Conservation (phyloP, 1,140 invertebrate species). For the Drosophila ananassae region DNA sequence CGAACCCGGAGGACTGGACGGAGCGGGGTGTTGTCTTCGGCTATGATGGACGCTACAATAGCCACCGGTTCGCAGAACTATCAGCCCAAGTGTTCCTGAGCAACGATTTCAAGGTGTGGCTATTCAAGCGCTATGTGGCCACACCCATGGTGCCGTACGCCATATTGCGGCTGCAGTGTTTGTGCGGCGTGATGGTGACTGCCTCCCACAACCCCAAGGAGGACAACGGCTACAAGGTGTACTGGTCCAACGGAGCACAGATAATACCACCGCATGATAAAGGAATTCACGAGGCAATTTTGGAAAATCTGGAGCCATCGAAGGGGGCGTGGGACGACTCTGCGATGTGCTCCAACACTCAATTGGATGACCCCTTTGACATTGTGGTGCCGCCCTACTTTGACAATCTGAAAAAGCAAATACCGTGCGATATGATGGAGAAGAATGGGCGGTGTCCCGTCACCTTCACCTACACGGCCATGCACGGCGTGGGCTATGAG, state of each 20-base stretch:
- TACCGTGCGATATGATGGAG: slow-evolving; percentile 35
- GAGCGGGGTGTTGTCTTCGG: slow-evolving; percentile 94
- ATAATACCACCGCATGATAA: slow-evolving; percentile 97
- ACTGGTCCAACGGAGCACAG: slow-evolving; percentile 98
- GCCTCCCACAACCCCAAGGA: slow-evolving; percentile 99
- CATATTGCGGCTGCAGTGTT: slow-evolving; percentile 88
- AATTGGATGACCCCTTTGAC: slow-evolving; percentile 53
- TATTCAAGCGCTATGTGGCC: slow-evolving; percentile 93
- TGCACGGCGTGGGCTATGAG: slow-evolving; percentile 98
- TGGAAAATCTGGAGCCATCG: slow-evolving; percentile 88
- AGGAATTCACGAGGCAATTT: slow-evolving; percentile 92
- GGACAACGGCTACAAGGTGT: slow-evolving; percentile 99
- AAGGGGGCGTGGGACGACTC: slow-evolving; percentile 63
- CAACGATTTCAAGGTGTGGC: slow-evolving; percentile 91
- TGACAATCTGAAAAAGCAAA: slow-evolving; percentile 11
- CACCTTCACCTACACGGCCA: slow-evolving; percentile 91
- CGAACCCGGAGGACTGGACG: slow-evolving; percentile 83
- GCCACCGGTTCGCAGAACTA: slow-evolving; percentile 96
- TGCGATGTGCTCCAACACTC: slow-evolving; percentile 15
- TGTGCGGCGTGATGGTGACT: slow-evolving; percentile 97
- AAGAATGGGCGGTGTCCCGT: slow-evolving; percentile 57
- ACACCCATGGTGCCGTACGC: slow-evolving; percentile 97
- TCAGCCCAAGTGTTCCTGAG: slow-evolving; percentile 93
- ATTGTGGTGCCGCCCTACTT: slow-evolving; percentile 47
- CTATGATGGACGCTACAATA: slow-evolving; percentile 97